Conservation (phyloP, 2,113 vertebrate genomes). For the Echinops telfairi region DNA sequence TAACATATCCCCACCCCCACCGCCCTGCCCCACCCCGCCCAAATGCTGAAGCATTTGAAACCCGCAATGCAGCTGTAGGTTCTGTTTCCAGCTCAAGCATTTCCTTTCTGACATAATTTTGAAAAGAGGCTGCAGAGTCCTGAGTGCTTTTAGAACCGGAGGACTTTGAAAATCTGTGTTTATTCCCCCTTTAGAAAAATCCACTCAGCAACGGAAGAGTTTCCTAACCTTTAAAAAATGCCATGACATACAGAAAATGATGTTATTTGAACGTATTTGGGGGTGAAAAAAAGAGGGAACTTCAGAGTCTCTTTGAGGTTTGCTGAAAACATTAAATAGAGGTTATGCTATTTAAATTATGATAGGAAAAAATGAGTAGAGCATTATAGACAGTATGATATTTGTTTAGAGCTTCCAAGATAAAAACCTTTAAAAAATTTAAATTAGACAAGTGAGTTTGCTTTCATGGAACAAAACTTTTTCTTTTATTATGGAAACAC, state of each 20-base stretch:
- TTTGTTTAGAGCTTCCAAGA: constrained; percentile 48
- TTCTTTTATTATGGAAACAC: constrained; percentile 39
- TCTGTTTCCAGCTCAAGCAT: constrained; percentile 30
- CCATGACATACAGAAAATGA: constrained; percentile 42
- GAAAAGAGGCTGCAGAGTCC: constrained; percentile 1
- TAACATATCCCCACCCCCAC: constrained; percentile 56
- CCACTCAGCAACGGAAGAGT: constrained; percentile 11
- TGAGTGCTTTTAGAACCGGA: constrained; percentile 60
- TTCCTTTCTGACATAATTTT: constrained; percentile 60
- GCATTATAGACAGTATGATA: not conserved
- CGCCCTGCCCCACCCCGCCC: constrained; percentile 27
- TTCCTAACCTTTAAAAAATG: not conserved
- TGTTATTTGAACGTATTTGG: not conserved
- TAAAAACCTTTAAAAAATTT: constrained; percentile 48
- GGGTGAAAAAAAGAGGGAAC: not conserved
- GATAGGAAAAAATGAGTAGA: constrained; percentile 8
- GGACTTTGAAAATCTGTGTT: constrained; percentile 70
- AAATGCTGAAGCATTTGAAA: constrained; percentile 45
- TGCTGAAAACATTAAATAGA: constrained; percentile 37
- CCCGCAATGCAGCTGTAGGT: constrained; percentile 14
- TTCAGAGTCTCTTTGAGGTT: constrained; percentile 32
- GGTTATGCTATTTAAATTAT: constrained; percentile 41
- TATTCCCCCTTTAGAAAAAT: constrained; percentile 61
- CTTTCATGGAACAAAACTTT: constrained; percentile 10
- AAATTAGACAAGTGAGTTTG: constrained; percentile 49